Conservation (phyloP, 2,888 invertebrate genomes). For the Synergus japonicus region DNA sequence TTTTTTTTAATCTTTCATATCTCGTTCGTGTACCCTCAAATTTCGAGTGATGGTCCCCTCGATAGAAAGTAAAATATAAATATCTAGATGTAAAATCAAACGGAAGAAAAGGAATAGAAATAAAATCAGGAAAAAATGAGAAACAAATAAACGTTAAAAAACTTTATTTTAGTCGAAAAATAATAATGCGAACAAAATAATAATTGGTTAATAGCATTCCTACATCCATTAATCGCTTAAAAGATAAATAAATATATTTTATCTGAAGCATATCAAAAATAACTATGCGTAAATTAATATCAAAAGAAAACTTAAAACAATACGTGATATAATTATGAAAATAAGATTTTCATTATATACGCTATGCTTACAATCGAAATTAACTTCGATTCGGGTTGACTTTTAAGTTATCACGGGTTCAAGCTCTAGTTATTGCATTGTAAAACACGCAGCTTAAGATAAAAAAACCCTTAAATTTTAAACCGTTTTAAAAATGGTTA, state of each 20-base stretch:
- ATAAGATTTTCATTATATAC: constrained; percentile 25
- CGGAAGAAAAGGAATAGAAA: constrained; percentile 26
- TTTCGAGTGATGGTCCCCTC: no score
- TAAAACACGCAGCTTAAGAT: constrained; percentile 70
- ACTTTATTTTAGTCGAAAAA: constrained; percentile 56
- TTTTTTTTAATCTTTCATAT: no score
- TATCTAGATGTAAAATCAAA: neutral
- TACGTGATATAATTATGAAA: neutral
- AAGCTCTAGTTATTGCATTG: constrained; percentile 74
- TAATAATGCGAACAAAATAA: constrained; percentile 39
- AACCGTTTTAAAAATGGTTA: constrained; percentile 23
- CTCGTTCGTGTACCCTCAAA: no score
- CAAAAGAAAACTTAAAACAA: constrained; percentile 20
- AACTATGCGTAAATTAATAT: constrained; percentile 34
- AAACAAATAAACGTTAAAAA: constrained; percentile 51
- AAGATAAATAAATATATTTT: constrained; percentile 39
- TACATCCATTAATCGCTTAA: neutral
- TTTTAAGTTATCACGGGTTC: constrained; percentile 71
- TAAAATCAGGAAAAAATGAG: constrained; percentile 33
- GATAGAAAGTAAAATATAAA: neutral
- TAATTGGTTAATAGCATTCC: constrained; percentile 28
- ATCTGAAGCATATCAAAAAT: constrained; percentile 10
- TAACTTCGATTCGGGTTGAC: constrained; percentile 45
- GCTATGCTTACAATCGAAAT: constrained; percentile 48
- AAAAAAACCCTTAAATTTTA: constrained; percentile 53